phyloP scores from a whole-genome alignment of 2,888 invertebrate genomes.

The Rosalia funebris region DNA sequence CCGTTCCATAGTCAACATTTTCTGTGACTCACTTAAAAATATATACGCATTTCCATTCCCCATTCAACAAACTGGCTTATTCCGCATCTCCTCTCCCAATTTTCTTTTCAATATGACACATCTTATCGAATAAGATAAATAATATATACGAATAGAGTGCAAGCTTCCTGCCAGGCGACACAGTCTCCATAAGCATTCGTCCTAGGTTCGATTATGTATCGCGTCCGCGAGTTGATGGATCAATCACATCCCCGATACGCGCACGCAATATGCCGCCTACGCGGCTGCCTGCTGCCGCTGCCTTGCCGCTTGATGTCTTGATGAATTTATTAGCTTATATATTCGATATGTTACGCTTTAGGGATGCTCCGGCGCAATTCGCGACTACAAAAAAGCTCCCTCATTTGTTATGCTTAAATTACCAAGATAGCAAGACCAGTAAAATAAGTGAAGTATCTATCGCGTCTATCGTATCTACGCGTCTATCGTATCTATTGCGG shows the following conservation, averaged over 20 bases:
- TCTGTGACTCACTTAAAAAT: too few species aligned
- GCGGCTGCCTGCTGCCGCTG: conserved; percentile 13
- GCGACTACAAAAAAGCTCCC: conserved; percentile 4
- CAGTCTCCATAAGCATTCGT: background rate
- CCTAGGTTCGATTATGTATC: conserved; percentile 24
- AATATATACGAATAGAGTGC: conserved; percentile 7
- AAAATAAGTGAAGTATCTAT: too few species aligned
- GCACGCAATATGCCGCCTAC: conserved; percentile 34
- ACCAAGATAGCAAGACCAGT: too few species aligned
- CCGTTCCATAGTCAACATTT: too few species aligned
- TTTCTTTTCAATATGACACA: background rate
- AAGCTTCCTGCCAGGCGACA: background rate
- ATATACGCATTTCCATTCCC: too few species aligned
- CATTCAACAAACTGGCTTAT: too few species aligned
- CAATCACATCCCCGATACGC: conserved; percentile 34
- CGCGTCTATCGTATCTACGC: too few species aligned
- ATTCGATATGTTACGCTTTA: conserved; percentile 36
- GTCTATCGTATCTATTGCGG: too few species aligned
- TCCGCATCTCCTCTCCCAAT: too few species aligned
- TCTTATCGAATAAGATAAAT: background rate
- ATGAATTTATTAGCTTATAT: conserved; percentile 44
- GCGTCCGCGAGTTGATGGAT: conserved; percentile 31
- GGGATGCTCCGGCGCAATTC: background rate
- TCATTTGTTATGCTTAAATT: too few species aligned
- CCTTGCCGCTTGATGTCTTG: conserved; percentile 35